Evolutionary conservation across 2,113 vertebrate genomes (phyloP), one percentile per base, ranked within the genome.

Genomic region (Tachycineta bicolor): DNA sequence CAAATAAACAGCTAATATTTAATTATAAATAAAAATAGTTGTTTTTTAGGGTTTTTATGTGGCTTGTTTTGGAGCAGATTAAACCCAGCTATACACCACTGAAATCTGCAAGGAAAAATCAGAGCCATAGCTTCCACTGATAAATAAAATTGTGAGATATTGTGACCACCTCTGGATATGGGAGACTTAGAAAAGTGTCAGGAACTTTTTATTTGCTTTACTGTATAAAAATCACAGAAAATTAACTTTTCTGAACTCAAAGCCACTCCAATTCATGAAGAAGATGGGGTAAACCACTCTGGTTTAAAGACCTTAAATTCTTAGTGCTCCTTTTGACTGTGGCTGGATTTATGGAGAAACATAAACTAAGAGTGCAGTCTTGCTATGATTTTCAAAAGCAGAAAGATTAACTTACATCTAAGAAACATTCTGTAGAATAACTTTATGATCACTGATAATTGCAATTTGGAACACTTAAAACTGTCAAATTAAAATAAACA

Each of bases 391-490:
- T 59, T 65, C 58, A 74, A 86, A 13, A 73, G 6, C 33, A 59
- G 67, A 90, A 92, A 90, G 24, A 78, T 12, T 7, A 5, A 83
- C 41, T 80, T 90, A 67, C 18, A 86, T 8, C 16, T 65, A 77
- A 90, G 77, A 78, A 96, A 77, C 7, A 59, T 26, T 22, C 6
- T 39, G 9, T 14, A 68, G 53, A 85, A 87, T 29, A 88, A 37
- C 39, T 63, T 44, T 96, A 91, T 87, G 37, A 73, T 83, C 74
- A 89, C 82, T 73, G 77, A 31, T 89, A 97, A 97, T 46, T 95
- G 79, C 63, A 78, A 92, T 89, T 96, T 90, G 73, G 41, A 94
- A 94, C 37, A 73, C 33, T 92, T 93, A 87, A 96, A 79, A 93
- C 22, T 28, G n/a, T 60, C 83, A 81, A 81, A 96, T 91, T 83